Percentiles rank a stretch among this genome's conserved stretches.
Conservation (phyloP, 2,797 vertebrate genomes). For the Ctenopoma multispine region DNA sequence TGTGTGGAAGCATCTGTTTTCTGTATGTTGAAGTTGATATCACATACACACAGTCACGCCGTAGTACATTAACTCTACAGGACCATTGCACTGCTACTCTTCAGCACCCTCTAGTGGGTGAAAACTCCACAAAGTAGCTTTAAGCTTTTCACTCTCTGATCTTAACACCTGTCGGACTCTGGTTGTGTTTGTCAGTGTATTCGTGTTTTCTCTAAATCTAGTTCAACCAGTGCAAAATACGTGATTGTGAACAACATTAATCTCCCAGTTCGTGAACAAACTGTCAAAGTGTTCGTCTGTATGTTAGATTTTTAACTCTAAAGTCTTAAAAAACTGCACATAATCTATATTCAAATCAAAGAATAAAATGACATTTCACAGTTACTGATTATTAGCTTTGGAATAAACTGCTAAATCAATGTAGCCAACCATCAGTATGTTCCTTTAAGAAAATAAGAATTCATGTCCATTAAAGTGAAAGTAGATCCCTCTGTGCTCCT, state of each 20-base stretch:
- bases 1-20: too few relatives aligned
- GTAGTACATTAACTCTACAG: too few relatives aligned
- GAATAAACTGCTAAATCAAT: neutral
- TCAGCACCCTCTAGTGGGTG: neutral
- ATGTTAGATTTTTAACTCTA: neutral
- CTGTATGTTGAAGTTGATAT: too few relatives aligned
- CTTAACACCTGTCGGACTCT: slow-evolving; percentile 42
- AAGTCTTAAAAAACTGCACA: neutral
- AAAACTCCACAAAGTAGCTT: slow-evolving; percentile 8
- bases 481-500: slow-evolving; percentile 5
- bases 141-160: slow-evolving; percentile 2
- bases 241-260: neutral
- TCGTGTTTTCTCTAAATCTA: slow-evolving; percentile 12
- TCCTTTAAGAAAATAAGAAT: neutral
- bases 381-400: neutral
- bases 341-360: neutral
- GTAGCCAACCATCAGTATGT: neutral
- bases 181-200: slow-evolving; percentile 14
- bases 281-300: neutral
- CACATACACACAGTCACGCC: too few relatives aligned
- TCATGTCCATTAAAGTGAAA: neutral
- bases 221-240: neutral
- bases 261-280: too few relatives aligned
- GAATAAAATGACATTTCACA: neutral
- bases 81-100: neutral